Conservation (phyloP, 2,113 vertebrate species). For the Speoplatyrhinus poulsoni region DNA sequence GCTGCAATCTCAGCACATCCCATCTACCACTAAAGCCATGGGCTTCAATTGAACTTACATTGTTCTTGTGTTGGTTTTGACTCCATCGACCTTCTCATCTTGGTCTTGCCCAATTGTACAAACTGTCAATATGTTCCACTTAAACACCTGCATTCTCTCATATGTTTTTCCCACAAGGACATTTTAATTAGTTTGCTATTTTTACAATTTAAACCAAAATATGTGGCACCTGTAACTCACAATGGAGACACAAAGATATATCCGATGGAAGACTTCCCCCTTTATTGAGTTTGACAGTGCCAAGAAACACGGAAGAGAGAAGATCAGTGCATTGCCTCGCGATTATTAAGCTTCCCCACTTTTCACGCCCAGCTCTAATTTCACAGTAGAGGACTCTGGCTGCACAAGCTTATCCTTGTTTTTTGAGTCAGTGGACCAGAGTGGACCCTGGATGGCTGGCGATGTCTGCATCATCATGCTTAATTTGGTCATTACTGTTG, state of each 20-base stretch:
- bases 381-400: conserved; percentile 47
- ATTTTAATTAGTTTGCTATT: background rate
- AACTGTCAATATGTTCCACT: too few species aligned
- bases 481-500: conserved; percentile 67
- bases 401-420: conserved; percentile 41
- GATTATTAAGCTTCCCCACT: conserved; percentile 70
- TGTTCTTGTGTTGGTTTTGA: too few species aligned
- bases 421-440: conserved; percentile 63
- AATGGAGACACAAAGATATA: conserved; percentile 34
- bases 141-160: too few species aligned
- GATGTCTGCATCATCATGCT: conserved; percentile 55
- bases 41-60: too few species aligned
- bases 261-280: conserved; percentile 44
- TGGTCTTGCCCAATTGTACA: too few species aligned
- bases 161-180: too few species aligned
- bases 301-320: conserved; percentile 31
- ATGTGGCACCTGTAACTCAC: conserved; percentile 45
- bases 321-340: conserved; percentile 54
- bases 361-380: conserved; percentile 65
- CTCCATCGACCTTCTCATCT: too few species aligned
- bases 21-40: too few species aligned
- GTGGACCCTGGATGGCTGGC: conserved; percentile 36
- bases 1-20: too few species aligned
- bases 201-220: conserved; percentile 22
- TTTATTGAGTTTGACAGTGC: conserved; percentile 57